A percentile compares a stretch with the other conserved stretches of the same genome.
phyloP scores from a whole-genome alignment of 2,113 vertebrate genomes.

The Clinocottus analis region DNA sequence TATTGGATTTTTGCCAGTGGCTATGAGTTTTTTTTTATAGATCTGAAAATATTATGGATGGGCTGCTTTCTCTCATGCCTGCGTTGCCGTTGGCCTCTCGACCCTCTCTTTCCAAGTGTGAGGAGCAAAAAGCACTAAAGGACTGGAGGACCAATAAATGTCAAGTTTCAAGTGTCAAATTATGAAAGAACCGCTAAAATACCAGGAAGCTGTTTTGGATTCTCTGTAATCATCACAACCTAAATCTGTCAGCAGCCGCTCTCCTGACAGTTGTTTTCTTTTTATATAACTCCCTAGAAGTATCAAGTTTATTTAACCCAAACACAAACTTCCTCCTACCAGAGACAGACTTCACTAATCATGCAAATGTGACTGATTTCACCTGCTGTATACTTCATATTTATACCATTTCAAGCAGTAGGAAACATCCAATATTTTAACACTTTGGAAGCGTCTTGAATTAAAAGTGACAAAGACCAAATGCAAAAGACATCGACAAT shows the following conservation, averaged over 20 bases:
- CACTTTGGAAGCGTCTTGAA: neutral
- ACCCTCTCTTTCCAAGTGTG: neutral
- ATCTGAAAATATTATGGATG: neutral
- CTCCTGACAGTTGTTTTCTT: neutral
- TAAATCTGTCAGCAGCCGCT: conserved; percentile 51
- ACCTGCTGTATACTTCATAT: neutral
- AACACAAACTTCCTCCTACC: neutral
- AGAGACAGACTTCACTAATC: neutral
- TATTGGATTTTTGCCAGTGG: neutral
- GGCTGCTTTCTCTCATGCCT: neutral
- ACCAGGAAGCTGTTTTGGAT: conserved; percentile 25
- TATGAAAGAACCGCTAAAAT: conserved; percentile 17
- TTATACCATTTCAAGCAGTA: neutral
- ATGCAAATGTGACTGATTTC: neutral
- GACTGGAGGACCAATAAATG: conserved; percentile 8
- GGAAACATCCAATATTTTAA: neutral
- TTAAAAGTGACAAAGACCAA: conserved; percentile 14
- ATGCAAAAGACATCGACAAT: neutral
- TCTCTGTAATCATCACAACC: conserved; percentile 40
- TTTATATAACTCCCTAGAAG: conserved; percentile 17
- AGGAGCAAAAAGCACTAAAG: neutral
- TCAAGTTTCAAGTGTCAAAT: conserved; percentile 17
- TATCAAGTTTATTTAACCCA: neutral
- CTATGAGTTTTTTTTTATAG: neutral
- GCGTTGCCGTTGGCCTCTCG: neutral